phyloP scores from a whole-genome alignment of 2,797 vertebrate genomes.

The Vespertilio murinus region DNA sequence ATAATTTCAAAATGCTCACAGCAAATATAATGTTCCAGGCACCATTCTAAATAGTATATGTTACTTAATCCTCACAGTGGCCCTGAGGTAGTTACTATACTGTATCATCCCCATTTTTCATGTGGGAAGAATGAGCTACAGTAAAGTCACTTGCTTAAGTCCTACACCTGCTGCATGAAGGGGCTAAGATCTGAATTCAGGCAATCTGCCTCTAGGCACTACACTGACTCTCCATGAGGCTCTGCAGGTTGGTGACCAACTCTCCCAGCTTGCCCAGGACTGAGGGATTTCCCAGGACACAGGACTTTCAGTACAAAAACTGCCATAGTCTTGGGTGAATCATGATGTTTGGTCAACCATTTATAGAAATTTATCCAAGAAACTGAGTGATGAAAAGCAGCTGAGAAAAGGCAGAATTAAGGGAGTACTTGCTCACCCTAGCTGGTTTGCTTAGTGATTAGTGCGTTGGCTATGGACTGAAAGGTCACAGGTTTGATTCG shows the following conservation, averaged over 20 bases:
- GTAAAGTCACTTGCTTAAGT: conserved; percentile 1
- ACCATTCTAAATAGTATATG: not conserved
- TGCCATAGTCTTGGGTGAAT: not conserved
- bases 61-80: not conserved
- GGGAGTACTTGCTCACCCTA: not conserved
- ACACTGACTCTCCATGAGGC: not conserved
- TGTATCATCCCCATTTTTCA: not conserved
- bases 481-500: no score
- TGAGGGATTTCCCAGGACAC: not conserved
- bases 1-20: not conserved
- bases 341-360: not conserved
- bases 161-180: not conserved
- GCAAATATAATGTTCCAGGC: not conserved
- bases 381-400: not conserved
- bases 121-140: not conserved
- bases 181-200: not conserved
- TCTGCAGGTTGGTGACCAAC: not conserved
- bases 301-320: not conserved
- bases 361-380: conserved; percentile 5
- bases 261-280: not conserved
- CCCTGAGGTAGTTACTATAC: not conserved
- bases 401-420: not conserved
- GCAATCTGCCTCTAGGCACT: not conserved
- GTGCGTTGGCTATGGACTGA: no score
- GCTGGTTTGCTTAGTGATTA: no score